Evolutionary conservation across 2,113 vertebrate species (phyloP).

Genomic region (Siniperca knerii): DNA sequence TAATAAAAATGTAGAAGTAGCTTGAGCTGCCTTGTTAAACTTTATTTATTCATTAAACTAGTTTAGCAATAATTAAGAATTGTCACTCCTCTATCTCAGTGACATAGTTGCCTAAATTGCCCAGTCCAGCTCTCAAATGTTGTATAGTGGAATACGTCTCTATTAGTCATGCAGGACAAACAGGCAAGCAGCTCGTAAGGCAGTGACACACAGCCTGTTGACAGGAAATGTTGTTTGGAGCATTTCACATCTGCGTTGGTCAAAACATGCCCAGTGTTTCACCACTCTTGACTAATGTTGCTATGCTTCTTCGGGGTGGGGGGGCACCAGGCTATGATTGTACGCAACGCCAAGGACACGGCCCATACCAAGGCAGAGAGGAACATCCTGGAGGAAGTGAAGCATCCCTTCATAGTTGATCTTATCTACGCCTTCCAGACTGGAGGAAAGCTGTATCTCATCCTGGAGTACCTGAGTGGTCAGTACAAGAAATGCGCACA

Average conservation of each 20-base stretch:
- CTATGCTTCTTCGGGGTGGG: neutral
- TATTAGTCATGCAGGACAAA: neutral
- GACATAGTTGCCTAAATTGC: neutral
- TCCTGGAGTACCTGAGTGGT: constrained; percentile 99
- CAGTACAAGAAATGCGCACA: constrained; percentile 63
- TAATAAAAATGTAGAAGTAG: neutral
- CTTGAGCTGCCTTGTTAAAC: neutral
- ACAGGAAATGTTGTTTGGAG: neutral
- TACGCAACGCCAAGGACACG: constrained; percentile 98
- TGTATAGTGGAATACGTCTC: neutral
- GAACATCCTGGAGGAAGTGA: constrained; percentile 99
- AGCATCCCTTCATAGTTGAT: constrained; percentile 99
- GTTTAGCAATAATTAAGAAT: constrained; percentile 1
- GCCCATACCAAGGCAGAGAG: constrained; percentile 99
- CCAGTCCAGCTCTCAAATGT: neutral
- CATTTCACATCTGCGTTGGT: neutral
- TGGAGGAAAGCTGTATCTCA: constrained; percentile 99
- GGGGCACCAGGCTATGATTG: constrained; percentile 94
- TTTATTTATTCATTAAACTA: neutral
- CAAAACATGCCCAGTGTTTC: neutral
- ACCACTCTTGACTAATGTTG: neutral
- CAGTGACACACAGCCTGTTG: neutral
- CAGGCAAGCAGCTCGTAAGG: neutral
- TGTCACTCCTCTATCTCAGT: neutral
- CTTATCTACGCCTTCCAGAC: constrained; percentile 99